Evolutionary conservation across 2,113 vertebrate genomes (phyloP).

Genomic region (Entomyzon cyanotis): DNA sequence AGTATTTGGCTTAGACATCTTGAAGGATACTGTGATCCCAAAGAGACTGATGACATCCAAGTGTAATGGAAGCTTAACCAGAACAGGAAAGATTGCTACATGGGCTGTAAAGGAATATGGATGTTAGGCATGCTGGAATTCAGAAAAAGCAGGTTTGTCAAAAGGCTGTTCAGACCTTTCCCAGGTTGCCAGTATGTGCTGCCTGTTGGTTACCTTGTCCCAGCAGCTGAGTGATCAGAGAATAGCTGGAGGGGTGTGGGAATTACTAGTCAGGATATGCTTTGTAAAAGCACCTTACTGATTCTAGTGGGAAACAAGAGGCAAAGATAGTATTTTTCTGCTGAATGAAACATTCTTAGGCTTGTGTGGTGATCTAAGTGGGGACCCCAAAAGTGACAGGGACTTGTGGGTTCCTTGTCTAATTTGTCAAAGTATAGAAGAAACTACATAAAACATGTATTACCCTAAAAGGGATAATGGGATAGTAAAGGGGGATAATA

Average conservation of each 20-base stretch:
- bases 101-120: not conserved
- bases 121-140: not conserved
- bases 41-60: not conserved
- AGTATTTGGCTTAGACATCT: not conserved
- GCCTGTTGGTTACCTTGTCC: not conserved
- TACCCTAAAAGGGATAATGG: not conserved
- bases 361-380: not conserved
- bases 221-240: not conserved
- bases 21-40: not conserved
- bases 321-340: not conserved
- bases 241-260: not conserved
- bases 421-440: not conserved
- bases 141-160: not conserved
- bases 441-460: not conserved
- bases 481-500: not conserved
- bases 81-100: not conserved
- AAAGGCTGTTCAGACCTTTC: not conserved
- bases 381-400: not conserved
- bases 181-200: not conserved
- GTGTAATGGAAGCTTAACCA: not conserved
- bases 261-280: not conserved
- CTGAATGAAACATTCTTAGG: not conserved
- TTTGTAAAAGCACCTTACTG: not conserved
- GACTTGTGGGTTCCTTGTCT: not conserved
- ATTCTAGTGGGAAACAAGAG: not conserved